Conservation (phyloP, 2,113 vertebrate genomes). For the Mesoclemmys tuberculata region DNA sequence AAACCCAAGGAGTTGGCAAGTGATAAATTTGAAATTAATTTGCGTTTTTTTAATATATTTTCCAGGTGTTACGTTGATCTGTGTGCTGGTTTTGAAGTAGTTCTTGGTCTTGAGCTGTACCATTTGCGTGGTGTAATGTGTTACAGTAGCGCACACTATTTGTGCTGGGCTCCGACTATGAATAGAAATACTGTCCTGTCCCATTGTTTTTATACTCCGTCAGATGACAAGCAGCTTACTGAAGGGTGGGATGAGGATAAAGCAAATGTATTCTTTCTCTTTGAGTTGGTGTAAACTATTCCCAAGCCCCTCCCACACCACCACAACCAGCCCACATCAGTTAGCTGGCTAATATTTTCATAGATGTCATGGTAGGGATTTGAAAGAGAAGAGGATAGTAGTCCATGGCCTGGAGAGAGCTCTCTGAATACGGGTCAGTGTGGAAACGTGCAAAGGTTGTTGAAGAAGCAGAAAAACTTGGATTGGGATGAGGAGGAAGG, state of each 20-base stretch:
- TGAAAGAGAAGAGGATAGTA: neutral
- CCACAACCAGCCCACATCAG: neutral
- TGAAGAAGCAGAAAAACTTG: too few species aligned
- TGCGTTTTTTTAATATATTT: neutral
- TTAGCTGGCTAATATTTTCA: neutral
- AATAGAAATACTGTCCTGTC: rapidly evolving
- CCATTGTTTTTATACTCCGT: neutral
- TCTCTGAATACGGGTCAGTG: too few species aligned
- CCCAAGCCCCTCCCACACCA: neutral
- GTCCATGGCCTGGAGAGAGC: neutral
- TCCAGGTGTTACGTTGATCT: neutral
- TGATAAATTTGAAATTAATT: neutral
- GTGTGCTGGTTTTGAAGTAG: neutral
- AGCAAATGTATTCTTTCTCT: neutral
- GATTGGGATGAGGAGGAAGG: too few species aligned
- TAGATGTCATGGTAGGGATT: neutral
- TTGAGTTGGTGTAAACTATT: neutral
- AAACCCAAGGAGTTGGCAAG: neutral
- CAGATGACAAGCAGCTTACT: neutral
- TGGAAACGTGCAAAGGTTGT: neutral
- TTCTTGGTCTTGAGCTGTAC: neutral
- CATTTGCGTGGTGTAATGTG: neutral
- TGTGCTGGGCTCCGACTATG: rapidly evolving
- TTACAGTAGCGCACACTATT: neutral
- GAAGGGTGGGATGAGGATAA: neutral